Conservation (phyloP, 1,140 invertebrate species). For the Trichogramma pretiosum region DNA sequence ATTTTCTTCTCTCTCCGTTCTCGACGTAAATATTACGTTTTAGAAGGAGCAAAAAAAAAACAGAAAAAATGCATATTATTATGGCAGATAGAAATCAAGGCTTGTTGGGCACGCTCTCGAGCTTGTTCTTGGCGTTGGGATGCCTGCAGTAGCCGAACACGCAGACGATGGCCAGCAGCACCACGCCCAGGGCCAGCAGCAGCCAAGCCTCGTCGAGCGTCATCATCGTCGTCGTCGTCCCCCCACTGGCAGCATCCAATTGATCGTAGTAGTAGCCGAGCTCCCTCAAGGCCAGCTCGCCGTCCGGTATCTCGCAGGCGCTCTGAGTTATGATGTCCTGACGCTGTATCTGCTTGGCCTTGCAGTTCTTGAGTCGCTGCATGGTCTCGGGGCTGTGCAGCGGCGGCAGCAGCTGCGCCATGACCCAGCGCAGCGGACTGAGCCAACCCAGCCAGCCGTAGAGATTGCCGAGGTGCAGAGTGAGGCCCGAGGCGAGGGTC, state of each 20-base stretch:
- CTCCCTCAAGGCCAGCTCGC: constrained; percentile 56
- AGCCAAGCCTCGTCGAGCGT: constrained; percentile 21
- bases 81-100: constrained; percentile 16
- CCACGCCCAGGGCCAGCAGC: constrained; percentile 29
- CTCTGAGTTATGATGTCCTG: constrained; percentile 75
- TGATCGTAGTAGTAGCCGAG: constrained; percentile 18
- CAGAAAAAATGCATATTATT: background rate
- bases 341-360: constrained; percentile 57
- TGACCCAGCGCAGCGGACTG: constrained; percentile 67
- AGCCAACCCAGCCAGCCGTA: constrained; percentile 53
- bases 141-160: constrained; percentile 30
- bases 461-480: constrained; percentile 63
- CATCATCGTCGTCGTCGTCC: too few species aligned
- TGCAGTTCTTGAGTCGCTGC: constrained; percentile 35
- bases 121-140: constrained; percentile 30
- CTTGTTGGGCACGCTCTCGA: constrained; percentile 39
- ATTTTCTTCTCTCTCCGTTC: too few species aligned
- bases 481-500: constrained; percentile 59
- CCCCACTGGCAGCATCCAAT: too few species aligned
- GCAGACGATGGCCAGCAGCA: constrained; percentile 22
- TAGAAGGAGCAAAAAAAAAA: background rate
- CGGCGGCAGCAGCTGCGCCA: constrained; percentile 56
- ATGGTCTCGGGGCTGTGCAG: constrained; percentile 57
- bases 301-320: constrained; percentile 66
- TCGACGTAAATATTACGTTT: too few species aligned